Percentiles rank a stretch among this genome's conserved stretches.
phyloP scores from a whole-genome alignment of 2,888 invertebrate species.

The Stenodema calcarata region DNA sequence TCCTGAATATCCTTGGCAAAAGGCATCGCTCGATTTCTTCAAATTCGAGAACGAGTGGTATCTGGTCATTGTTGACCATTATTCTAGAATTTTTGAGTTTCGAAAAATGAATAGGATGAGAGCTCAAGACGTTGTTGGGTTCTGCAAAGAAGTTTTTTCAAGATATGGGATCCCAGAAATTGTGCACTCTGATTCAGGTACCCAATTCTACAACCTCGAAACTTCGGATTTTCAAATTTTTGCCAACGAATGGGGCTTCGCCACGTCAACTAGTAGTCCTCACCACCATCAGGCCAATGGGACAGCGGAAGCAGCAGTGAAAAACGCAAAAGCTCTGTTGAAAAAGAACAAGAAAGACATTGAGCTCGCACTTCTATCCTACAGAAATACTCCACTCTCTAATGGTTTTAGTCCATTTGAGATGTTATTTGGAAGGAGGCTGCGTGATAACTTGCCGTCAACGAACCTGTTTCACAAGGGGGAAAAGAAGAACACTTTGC shows the following conservation, averaged over 20 bases:
- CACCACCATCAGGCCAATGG: slow-evolving; percentile 30
- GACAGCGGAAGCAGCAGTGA: slow-evolving; percentile 14
- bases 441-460: slow-evolving; percentile 5
- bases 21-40: slow-evolving; percentile 22
- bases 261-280: background rate
- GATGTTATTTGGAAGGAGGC: background rate
- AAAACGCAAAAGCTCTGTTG: slow-evolving; percentile 17
- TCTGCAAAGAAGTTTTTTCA: background rate
- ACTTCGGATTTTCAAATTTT: slow-evolving; percentile 11
- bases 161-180: background rate
- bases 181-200: background rate
- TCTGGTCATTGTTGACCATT: slow-evolving; percentile 12
- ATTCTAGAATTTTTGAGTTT: slow-evolving; percentile 40
- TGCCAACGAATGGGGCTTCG: slow-evolving; percentile 6
- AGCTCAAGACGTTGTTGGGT: background rate
- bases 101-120: slow-evolving; percentile 1
- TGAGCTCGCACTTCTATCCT: slow-evolving; percentile 11
- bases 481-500: background rate
- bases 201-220: slow-evolving; percentile 14
- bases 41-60: slow-evolving; percentile 17
- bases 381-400: background rate
- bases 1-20: slow-evolving; percentile 42
- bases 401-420: slow-evolving; percentile 23
- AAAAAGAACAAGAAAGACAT: slow-evolving; percentile 12
- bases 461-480: background rate